phyloP scores from a whole-genome alignment of 2,888 invertebrate genomes.

The Phortica magna region DNA sequence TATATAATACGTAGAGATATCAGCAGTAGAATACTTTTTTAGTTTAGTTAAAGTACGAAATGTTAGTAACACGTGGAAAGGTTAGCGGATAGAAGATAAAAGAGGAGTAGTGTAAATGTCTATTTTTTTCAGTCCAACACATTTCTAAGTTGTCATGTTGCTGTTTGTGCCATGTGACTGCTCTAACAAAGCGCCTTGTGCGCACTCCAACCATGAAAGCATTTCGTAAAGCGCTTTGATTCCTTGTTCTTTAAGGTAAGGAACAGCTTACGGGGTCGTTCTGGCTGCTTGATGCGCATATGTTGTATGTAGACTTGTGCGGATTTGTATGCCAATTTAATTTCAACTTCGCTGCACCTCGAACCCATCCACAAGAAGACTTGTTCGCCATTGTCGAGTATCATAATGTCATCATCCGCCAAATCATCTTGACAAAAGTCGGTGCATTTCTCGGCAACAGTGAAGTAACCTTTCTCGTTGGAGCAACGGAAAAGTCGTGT shows the following conservation, averaged over 20 bases:
- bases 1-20: too few relatives aligned
- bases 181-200: slow-evolving; percentile 81
- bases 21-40: too few relatives aligned
- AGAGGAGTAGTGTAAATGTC: not conserved
- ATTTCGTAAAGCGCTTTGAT: slow-evolving; percentile 95
- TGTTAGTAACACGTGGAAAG: not conserved
- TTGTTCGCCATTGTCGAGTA: slow-evolving; percentile 98
- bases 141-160: slow-evolving; percentile 2
- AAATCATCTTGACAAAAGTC: slow-evolving; percentile 90
- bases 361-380: slow-evolving; percentile 99
- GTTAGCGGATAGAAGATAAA: not conserved
- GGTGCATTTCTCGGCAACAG: slow-evolving; percentile 97
- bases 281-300: slow-evolving; percentile 95
- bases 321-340: slow-evolving; percentile 98
- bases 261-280: slow-evolving; percentile 92
- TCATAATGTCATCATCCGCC: slow-evolving; percentile 99
- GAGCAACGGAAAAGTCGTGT: slow-evolving; percentile 98
- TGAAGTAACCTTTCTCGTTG: slow-evolving; percentile 99
- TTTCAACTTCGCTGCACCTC: slow-evolving; percentile 98
- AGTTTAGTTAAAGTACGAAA: too few relatives aligned
- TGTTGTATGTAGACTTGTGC: slow-evolving; percentile 99
- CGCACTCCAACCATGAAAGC: slow-evolving; percentile 99
- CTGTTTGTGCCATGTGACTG: slow-evolving; percentile 19
- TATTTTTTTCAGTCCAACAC: slow-evolving; percentile 18
- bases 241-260: slow-evolving; percentile 98